Evolutionary conservation across 2,113 vertebrate species (phyloP), one percentile per base, ranked within the genome.

Genomic region (Tauraco erythrolophus): DNA sequence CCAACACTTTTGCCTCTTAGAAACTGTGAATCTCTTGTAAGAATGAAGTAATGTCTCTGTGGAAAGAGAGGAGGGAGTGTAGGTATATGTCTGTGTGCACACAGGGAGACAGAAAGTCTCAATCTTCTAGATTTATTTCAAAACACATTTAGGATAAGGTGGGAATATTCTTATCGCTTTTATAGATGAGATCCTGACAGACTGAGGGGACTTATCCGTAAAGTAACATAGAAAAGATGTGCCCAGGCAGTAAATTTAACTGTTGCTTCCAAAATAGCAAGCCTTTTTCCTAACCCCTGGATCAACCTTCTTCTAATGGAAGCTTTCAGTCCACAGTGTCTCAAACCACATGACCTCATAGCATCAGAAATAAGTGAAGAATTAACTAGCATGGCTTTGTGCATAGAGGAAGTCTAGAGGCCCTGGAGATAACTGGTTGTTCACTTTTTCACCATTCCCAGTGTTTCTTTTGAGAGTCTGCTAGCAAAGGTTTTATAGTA

Each of bases 81-180:
- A 92, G 72, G 83, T 65, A 21, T 31, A 33, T 46, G 19, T 22
- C 57, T 66, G 30, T 35, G 64, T 77, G n/a, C 48, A 87, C 64
- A 65, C 19, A 46, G 69, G 41, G 54, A 92, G 71, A 77, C 60
- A 92, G 79, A 94, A 81, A 87, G 30, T 33, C 84, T 96, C 91
- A 82, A 12, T 79, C 91, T 89, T 77, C 31, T 19, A 51, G 84
- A 92, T 92, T 97, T 91, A 87, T 94, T 87, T 94, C 80, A 30
- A 57, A 75, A 64, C 19, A 48, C 30, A n/a, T 81, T 82, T 75
- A 82, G 57, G 82, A 92, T 76, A 69, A 93, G 75, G 70, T 76
- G 30, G 37, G 94, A 95, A 96, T 92, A 92, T 68, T 88, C 66
- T 83, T 90, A 93, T 83, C 68, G 30, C 51, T 88, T 96, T 75